phyloP scores from a whole-genome alignment of 2,113 vertebrate genomes.

The Dicrurus megarhynchus region DNA sequence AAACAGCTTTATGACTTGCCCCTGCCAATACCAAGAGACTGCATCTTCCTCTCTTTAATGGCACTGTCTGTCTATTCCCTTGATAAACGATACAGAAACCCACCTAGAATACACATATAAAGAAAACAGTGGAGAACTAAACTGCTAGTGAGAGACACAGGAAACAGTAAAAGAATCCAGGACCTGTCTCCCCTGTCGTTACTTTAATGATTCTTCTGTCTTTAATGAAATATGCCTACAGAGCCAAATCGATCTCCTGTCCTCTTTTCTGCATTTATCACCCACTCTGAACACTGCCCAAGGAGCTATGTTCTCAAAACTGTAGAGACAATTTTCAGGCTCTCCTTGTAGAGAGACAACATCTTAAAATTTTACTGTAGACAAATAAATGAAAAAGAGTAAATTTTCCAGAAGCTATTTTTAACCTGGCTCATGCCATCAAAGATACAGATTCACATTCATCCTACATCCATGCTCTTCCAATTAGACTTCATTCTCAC shows the following conservation, averaged over 20 bases:
- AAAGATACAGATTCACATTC: neutral
- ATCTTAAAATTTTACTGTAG: neutral
- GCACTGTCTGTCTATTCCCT: neutral
- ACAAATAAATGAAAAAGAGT: neutral
- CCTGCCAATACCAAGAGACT: neutral
- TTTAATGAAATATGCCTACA: neutral
- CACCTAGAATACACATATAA: neutral
- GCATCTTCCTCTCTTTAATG: neutral
- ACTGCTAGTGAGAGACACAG: neutral
- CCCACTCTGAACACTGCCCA: neutral
- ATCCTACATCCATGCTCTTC: neutral
- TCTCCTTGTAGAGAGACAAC: neutral
- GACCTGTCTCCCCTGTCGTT: neutral
- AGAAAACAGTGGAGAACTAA: neutral
- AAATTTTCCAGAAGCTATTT: neutral
- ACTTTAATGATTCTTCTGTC: neutral
- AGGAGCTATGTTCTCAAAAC: neutral
- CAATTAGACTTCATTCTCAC: neutral
- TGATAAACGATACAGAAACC: neutral
- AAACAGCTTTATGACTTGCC: neutral
- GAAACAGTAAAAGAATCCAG: conserved; percentile 13
- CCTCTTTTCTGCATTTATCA: neutral
- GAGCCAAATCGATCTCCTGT: neutral
- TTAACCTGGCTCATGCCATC: neutral
- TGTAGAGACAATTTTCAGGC: neutral